These are phyloP conservation scores for Umimayanthus kanabou DNA, from an alignment of 92 coral and sea anemone species.

Conservation along the genomic window DNA sequence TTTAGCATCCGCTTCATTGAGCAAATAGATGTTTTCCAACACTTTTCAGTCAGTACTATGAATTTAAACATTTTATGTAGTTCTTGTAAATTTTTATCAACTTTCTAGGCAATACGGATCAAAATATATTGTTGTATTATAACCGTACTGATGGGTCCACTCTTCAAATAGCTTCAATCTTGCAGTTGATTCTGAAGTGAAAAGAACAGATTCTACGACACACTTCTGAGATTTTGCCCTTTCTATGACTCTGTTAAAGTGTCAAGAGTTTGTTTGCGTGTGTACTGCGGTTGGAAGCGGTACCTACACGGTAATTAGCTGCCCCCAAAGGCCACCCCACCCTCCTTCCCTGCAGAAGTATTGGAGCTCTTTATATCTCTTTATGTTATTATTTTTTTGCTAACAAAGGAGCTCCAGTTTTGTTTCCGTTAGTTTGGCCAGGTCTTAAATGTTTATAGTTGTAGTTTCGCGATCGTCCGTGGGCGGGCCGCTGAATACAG, in stretches of 20 bases:
- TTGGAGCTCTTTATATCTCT: not conserved
- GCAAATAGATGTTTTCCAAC: not conserved
- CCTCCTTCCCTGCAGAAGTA: not conserved
- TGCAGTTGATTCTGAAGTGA: not conserved
- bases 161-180: too few species aligned
- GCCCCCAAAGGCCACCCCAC: not conserved
- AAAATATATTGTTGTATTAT: too few species aligned
- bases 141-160: too few species aligned
- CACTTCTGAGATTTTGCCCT: not conserved
- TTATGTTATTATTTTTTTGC: not conserved
- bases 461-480: not conserved
- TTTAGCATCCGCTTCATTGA: not conserved
- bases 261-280: not conserved
- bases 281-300: not conserved
- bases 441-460: not conserved
- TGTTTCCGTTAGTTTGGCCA: not conserved
- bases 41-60: too few species aligned
- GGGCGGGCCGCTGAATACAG: not conserved
- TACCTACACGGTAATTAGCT: not conserved
- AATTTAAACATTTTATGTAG: too few species aligned
- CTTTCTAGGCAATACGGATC: too few species aligned
- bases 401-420: not conserved
- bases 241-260: not conserved
- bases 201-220: not conserved
- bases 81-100: too few species aligned